Evolutionary conservation across 2,888 invertebrate genomes (phyloP).

Genomic region (Mesopsocus fuscifrons): DNA sequence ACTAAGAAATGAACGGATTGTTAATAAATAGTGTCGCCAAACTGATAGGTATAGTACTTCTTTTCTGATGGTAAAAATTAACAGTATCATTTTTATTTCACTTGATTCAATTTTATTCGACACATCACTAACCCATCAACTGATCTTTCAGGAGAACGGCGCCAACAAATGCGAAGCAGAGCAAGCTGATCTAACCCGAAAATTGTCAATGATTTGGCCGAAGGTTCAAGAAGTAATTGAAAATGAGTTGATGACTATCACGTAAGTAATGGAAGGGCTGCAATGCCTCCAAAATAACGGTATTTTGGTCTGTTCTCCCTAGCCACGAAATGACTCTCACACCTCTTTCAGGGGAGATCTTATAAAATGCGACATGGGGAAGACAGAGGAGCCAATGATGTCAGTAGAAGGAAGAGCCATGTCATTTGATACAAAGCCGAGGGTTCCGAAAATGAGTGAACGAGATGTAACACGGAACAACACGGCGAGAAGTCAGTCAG

Average conservation of each 20-base stretch:
- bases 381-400: too few species aligned
- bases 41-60: conserved; percentile 12
- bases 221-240: conserved; percentile 14
- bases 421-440: conserved; percentile 34
- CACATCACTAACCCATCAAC: background rate
- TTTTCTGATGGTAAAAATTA: conserved; percentile 2
- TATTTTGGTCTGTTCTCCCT: background rate
- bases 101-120: background rate
- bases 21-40: conserved; percentile 13
- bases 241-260: conserved; percentile 8
- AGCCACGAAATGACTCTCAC: background rate
- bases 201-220: conserved; percentile 15
- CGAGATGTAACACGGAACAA: conserved; percentile 28
- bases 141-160: too few species aligned
- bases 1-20: conserved; percentile 16
- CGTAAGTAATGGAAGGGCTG: background rate
- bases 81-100: too few species aligned
- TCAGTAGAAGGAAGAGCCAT: conserved; percentile 35
- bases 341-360: too few species aligned
- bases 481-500: background rate
- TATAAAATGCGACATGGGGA: too few species aligned
- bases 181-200: too few species aligned
- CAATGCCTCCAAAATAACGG: background rate
- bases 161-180: too few species aligned
- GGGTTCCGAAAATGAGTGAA: conserved; percentile 36